A percentile compares a stretch with the other conserved stretches of the same genome.
phyloP scores from a whole-genome alignment of 2,888 invertebrate species.

The Drosophila heteroneura region DNA sequence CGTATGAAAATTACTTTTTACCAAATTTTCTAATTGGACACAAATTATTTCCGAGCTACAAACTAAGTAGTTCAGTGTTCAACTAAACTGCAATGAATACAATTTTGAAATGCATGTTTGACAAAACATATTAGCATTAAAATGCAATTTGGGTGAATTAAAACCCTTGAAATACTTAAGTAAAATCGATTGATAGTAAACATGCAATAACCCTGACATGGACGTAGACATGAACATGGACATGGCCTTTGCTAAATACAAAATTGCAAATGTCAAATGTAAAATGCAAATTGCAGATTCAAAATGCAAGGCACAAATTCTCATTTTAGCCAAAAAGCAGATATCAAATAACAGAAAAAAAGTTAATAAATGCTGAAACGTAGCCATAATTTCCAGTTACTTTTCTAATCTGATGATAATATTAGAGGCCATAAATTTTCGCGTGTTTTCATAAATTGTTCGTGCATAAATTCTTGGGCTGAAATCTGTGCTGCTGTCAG shows the following conservation, averaged over 20 bases:
- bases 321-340: constrained; percentile 6
- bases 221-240: constrained; percentile 14
- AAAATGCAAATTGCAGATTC: constrained; percentile 21
- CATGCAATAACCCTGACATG: constrained; percentile 51
- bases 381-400: constrained; percentile 67
- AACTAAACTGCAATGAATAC: constrained; percentile 21
- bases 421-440: constrained; percentile 69
- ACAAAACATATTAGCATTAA: constrained; percentile 55
- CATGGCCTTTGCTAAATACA: constrained; percentile 25
- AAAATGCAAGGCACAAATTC: constrained; percentile 13
- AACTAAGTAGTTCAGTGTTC: neutral
- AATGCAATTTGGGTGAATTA: constrained; percentile 65
- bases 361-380: constrained; percentile 49
- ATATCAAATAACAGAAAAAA: constrained; percentile 14
- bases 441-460: constrained; percentile 69
- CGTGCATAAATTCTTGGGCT: constrained; percentile 64
- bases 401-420: constrained; percentile 73
- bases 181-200: constrained; percentile 54
- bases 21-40: neutral
- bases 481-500: constrained; percentile 50
- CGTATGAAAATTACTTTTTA: neutral
- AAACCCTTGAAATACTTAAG: constrained; percentile 43
- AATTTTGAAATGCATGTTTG: constrained; percentile 14
- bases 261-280: constrained; percentile 23
- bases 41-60: neutral